A percentile compares a stretch with the other conserved stretches of the same genome.
These are phyloP conservation scores for Chrysina gloriosa DNA, from an alignment of 2,888 invertebrate genomes.

Conservation along the genomic window DNA sequence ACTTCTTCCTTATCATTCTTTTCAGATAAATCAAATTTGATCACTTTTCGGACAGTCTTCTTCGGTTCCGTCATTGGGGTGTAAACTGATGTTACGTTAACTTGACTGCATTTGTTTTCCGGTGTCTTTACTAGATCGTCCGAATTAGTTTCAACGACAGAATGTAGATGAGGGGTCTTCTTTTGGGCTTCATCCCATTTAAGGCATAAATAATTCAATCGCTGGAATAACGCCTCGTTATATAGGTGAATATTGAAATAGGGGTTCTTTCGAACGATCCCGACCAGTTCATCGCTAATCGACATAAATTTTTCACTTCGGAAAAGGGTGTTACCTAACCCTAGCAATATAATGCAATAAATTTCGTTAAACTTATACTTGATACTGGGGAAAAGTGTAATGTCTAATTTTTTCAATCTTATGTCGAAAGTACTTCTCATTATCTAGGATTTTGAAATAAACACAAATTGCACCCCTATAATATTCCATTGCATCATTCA, in stretches of 20 bases:
- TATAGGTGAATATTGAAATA: slow-evolving; percentile 32
- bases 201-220: slow-evolving; percentile 2
- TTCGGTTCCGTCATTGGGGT: background rate
- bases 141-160: background rate
- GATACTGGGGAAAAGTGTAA: slow-evolving; percentile 1
- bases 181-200: background rate
- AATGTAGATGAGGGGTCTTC: background rate
- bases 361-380: slow-evolving; percentile 15
- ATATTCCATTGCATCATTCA: slow-evolving; percentile 9
- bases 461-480: slow-evolving; percentile 19
- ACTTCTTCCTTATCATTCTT: background rate
- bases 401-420: background rate
- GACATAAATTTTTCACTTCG: background rate
- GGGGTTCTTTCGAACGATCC: background rate
- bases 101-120: slow-evolving; percentile 17
- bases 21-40: slow-evolving; percentile 22
- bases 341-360: slow-evolving; percentile 16
- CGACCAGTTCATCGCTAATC: background rate
- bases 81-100: slow-evolving; percentile 1
- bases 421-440: slow-evolving; percentile 2
- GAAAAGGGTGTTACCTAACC: slow-evolving; percentile 14
- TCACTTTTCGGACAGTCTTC: background rate
- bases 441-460: slow-evolving; percentile 10
- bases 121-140: slow-evolving; percentile 3
- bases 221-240: slow-evolving; percentile 34